Conservation (phyloP, 2,888 invertebrate species). For the Coelopa pilipes region DNA sequence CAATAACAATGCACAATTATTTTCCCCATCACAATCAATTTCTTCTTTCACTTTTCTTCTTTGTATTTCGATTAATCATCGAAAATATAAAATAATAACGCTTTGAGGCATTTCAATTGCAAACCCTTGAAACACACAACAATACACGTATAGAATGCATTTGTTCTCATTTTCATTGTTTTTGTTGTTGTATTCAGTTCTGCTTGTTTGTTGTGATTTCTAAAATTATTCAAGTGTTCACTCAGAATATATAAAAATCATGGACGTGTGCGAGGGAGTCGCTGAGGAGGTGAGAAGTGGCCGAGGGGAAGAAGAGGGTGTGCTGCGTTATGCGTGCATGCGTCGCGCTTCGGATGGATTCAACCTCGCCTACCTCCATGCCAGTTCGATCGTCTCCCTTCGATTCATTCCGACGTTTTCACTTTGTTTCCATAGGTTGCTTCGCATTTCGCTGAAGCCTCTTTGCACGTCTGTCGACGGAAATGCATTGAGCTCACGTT, state of each 20-base stretch:
- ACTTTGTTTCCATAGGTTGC: neutral
- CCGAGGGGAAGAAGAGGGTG: neutral
- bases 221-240: constrained; percentile 13
- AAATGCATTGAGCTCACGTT: neutral
- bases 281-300: too few species aligned
- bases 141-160: neutral
- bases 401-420: constrained; percentile 7
- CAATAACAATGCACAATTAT: neutral
- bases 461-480: neutral
- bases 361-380: neutral
- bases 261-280: too few species aligned
- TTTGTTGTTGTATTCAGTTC: neutral
- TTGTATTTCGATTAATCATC: constrained; percentile 33
- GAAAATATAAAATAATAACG: neutral
- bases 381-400: constrained; percentile 4
- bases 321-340: constrained; percentile 26
- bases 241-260: constrained; percentile 6
- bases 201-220: constrained; percentile 14
- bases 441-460: too few species aligned
- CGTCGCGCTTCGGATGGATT: neutral
- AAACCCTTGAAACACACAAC: neutral
- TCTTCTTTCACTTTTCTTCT: neutral
- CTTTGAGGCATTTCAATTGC: constrained; percentile 8
- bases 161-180: neutral
- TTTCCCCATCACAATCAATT: neutral